Evolutionary conservation across 2,888 invertebrate species (phyloP), one percentile per base, ranked within the genome.

Genomic region (Gastrophysa polygoni): DNA sequence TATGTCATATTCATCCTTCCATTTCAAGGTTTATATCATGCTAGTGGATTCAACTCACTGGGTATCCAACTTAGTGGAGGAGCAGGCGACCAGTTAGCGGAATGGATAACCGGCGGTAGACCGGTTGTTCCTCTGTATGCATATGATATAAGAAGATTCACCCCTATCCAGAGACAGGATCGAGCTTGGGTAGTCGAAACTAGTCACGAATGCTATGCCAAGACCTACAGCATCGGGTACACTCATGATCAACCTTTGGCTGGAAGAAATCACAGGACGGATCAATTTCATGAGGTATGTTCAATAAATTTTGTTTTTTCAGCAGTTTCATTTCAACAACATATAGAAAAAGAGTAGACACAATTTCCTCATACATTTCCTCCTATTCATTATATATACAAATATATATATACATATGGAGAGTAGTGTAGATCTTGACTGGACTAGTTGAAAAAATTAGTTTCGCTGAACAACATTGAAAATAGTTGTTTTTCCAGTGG

Each of bases 41-140:
- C 90, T 66, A 93, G 92, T 75, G 96, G 93, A 0, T 95, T 92
- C 81, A 96, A 96, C 78, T 95, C 95, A 1, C 89, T 93, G 0
- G 96, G 96, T 0, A 93, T 96, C 90, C 94, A 94, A 91, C 87
- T 93, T 71, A 92, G 94, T 10, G 93, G 93, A 7, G 96, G 96
- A 0, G 92, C 92, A 70, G 92, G 90, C 0, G 88, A 93, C 75
- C 92, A 95, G 81, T 85, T 92, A 74, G 94, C 95, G 0, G 86
- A 89, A 59, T 96, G 95, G 96, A 88, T 96, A 57, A 81, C 90
- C 1, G 85, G 89, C 71, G 95, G 95, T 17, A 87, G 93, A 63
- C 96, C 96, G 0, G 87, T 89, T 59, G 84, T 91, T 73, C 91
- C 94, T 71, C 92, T 96, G 92, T 93, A 91, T 76, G 85, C 87